Conservation (phyloP, 2,797 vertebrate genomes). For the Pteronotus mesoamericanus region DNA sequence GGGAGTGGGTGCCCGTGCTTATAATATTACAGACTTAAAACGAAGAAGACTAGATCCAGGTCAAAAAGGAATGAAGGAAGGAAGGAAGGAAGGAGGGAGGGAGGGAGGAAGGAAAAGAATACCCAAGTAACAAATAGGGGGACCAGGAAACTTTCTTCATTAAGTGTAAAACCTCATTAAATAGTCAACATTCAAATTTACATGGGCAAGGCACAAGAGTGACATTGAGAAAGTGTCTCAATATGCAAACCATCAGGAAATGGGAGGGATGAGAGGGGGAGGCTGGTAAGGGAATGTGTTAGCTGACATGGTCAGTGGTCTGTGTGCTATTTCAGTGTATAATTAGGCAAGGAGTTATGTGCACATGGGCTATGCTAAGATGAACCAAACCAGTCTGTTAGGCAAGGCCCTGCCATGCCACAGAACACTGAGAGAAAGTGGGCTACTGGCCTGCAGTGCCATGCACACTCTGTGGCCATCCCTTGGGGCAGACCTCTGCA, state of each 20-base stretch:
- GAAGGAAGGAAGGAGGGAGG: conserved; percentile 14
- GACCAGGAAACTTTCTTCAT: conserved; percentile 70
- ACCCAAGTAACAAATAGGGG: conserved; percentile 51
- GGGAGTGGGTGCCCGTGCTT: conserved; percentile 60
- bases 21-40: conserved; percentile 66
- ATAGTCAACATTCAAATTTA: conserved; percentile 71
- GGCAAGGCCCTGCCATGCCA: conserved; percentile 47
- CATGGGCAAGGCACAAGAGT: conserved; percentile 62
- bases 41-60: conserved; percentile 71
- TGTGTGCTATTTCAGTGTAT: conserved; percentile 44
- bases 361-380: not conserved
- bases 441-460: conserved; percentile 3
- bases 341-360: conserved; percentile 21
- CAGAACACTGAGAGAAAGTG: conserved; percentile 9
- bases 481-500: not conserved
- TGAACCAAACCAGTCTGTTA: not conserved
- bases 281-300: not conserved
- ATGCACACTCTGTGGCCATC: not conserved
- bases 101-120: not conserved
- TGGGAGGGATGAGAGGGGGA: not conserved
- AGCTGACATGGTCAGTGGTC: conserved; percentile 43
- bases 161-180: conserved; percentile 57
- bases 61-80: conserved; percentile 7
- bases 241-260: not conserved
- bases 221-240: conserved; percentile 51